phyloP scores from a whole-genome alignment of 1,140 invertebrate species.

The Zaprionus lachaisei region DNA sequence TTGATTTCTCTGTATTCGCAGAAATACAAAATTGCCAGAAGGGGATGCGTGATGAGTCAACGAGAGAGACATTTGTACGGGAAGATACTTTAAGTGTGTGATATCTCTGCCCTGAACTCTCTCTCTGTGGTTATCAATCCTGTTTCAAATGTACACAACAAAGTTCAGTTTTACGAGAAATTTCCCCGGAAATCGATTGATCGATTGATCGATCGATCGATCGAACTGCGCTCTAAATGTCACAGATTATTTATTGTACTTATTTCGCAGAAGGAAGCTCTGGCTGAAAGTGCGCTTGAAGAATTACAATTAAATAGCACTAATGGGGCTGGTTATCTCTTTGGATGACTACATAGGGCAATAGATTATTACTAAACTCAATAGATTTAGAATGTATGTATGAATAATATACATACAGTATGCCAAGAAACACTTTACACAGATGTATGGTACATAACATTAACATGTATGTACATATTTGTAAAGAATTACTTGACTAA shows the following conservation, averaged over 20 bases:
- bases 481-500: no score
- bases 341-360: no score
- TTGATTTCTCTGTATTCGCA: background rate
- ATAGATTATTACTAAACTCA: no score
- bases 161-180: background rate
- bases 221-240: background rate
- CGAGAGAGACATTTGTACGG: background rate
- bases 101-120: background rate
- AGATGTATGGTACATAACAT: no score
- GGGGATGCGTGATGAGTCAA: background rate
- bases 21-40: background rate
- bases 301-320: background rate
- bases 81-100: background rate
- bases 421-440: no score
- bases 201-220: background rate
- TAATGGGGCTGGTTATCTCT: background rate
- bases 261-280: background rate
- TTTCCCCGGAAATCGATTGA: background rate
- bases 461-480: no score
- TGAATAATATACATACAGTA: no score
- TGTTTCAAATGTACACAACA: background rate
- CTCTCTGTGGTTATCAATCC: background rate
- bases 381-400: no score
- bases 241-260: background rate
- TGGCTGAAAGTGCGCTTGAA: background rate